Conservation (phyloP, 2,113 vertebrate genomes). For the Seriola aureovittata region DNA sequence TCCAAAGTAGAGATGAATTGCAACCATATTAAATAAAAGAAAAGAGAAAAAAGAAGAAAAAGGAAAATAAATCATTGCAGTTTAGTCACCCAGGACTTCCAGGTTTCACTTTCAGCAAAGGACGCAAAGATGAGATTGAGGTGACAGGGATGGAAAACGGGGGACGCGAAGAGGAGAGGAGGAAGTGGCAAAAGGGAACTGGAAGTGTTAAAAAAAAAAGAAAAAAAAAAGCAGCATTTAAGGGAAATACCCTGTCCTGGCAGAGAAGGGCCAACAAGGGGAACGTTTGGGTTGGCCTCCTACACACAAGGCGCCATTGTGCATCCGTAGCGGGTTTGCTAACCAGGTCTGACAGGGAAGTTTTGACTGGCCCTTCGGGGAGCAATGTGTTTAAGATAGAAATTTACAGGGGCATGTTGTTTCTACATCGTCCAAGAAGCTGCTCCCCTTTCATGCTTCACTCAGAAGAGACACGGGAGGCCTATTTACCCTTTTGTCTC, state of each 20-base stretch:
- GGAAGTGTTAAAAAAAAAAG: conserved; percentile 8
- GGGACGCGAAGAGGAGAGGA: neutral
- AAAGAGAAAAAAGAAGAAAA: neutral
- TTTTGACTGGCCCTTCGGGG: conserved; percentile 75
- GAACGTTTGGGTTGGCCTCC: conserved; percentile 57
- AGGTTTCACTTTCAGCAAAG: conserved; percentile 19
- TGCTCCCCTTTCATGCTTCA: conserved; percentile 55
- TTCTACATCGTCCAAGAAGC: conserved; percentile 58
- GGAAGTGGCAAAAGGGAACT: conserved; percentile 22
- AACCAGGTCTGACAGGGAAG: conserved; percentile 72
- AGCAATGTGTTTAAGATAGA: conserved; percentile 79
- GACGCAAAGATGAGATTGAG: conserved; percentile 11
- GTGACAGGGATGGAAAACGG: conserved; percentile 15
- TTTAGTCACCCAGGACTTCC: conserved; percentile 44
- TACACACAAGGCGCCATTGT: conserved; percentile 75
- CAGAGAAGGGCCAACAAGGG: conserved; percentile 44
- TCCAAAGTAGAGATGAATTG: conserved; percentile 22
- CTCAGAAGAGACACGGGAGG: conserved; percentile 38
- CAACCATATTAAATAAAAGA: conserved; percentile 19
- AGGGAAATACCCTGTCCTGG: conserved; percentile 43
- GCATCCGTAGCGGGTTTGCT: conserved; percentile 42
- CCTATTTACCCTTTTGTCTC: conserved; percentile 40
- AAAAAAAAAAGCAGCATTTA: conserved; percentile 19
- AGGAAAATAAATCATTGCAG: conserved; percentile 36
- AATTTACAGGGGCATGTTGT: conserved; percentile 76